phyloP scores from a whole-genome alignment of 35 echinoderm and acorn worm species.

The Lytechinus pictus region DNA sequence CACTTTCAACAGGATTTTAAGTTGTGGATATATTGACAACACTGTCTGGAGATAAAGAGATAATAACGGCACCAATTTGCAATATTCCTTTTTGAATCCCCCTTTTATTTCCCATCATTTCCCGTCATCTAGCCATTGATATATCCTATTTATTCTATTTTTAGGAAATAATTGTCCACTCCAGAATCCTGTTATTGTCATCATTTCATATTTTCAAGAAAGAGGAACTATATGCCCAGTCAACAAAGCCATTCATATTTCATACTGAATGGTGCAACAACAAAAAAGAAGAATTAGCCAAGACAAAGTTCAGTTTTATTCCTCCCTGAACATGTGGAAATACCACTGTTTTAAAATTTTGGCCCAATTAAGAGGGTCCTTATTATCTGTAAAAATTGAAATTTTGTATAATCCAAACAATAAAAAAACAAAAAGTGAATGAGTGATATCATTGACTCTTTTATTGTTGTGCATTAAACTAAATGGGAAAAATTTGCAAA shows the following conservation, averaged over 20 bases:
- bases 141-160: background rate
- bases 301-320: too few species aligned
- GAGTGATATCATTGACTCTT: too few species aligned
- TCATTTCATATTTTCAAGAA: background rate
- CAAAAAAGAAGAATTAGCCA: too few species aligned
- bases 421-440: too few species aligned
- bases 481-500: too few species aligned
- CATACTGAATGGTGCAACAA: background rate
- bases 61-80: background rate
- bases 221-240: background rate
- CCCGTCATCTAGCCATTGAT: background rate
- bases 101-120: background rate
- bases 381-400: too few species aligned
- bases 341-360: too few species aligned
- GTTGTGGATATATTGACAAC: background rate
- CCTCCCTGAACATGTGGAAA: too few species aligned
- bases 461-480: too few species aligned
- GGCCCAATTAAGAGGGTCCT: too few species aligned
- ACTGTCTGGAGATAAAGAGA: background rate
- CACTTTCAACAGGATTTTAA: background rate
- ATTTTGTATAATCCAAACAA: too few species aligned
- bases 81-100: background rate
- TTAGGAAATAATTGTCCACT: background rate
- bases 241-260: background rate
- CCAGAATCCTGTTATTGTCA: slow-evolving; percentile 2